Evolutionary conservation across 1,140 invertebrate genomes (phyloP), one percentile per base, ranked within the genome.

Genomic region (Eurosta solidaginis): DNA sequence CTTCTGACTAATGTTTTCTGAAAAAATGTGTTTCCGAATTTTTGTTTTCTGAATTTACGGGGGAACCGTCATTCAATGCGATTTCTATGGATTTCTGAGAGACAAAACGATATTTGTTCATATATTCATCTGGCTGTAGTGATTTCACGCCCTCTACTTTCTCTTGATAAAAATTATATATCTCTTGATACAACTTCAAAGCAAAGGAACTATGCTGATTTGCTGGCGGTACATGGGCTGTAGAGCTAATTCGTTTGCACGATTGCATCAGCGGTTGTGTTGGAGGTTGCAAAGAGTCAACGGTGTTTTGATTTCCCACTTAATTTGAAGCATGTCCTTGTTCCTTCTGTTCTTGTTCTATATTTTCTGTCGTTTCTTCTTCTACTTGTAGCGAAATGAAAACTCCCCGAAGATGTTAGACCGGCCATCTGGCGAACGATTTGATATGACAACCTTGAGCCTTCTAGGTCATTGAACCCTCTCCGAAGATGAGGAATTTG

Each of bases 21-120:
- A n/a, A n/a, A n/a, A n/a, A n/a, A n/a, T n/a, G n/a, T n/a, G n/a
- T n/a, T n/a, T n/a, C n/a, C n/a, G n/a, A n/a, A n/a, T n/a, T n/a
- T n/a, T n/a, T n/a, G n/a, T n/a, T n/a, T n/a, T n/a, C n/a, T n/a
- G 90, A 85, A 83, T 91, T 96, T 1, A 92, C 91, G 3, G 92
- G 91, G 29, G 95, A 94, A 29, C 97, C 93, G 7, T 95, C 92
- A 90, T 97, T 97, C 1, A 97, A 90, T 9, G 95, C 94, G 47
- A 93, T 93, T 85, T 95, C 96, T 0, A 97, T 92, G 59, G 93
- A 93, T 88, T 95, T 96, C 85, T 94, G 92, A 74, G 93, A 94
- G 76, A 95, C 93, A 85, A 95, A 95, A 84, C 92, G 90, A 82
- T 93, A 94, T 81, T 92, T 92, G 85, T 95, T 96, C 25, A 91